Percentiles rank a stretch among this genome's conserved stretches.
Conservation (phyloP, 1,140 invertebrate genomes). For the Drosophila navojoa region DNA sequence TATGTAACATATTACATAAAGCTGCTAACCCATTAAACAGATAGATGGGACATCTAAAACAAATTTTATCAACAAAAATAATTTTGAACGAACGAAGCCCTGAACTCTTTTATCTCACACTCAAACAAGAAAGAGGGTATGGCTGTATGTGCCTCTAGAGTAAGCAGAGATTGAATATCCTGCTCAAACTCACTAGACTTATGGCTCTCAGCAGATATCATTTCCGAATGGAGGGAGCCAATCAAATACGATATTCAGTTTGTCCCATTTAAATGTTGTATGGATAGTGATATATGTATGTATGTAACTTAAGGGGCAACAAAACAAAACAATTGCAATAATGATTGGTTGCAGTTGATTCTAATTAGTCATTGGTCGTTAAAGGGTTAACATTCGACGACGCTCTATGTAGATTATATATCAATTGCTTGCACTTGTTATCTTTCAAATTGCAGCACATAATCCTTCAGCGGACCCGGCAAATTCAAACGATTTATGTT, state of each 20-base stretch:
- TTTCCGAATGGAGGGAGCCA: no score
- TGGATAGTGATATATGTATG: constrained; percentile 13
- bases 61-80: no score
- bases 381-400: constrained; percentile 45
- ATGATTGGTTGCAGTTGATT: constrained; percentile 60
- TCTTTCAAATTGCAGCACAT: constrained; percentile 88
- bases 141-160: no score
- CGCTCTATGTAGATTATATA: background rate
- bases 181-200: background rate
- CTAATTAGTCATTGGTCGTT: constrained; percentile 63
- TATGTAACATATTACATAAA: constrained; percentile 32
- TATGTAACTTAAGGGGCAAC: constrained; percentile 30
- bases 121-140: no score
- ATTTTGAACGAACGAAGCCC: no score
- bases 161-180: background rate
- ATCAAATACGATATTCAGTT: no score
- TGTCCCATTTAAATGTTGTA: background rate
- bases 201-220: background rate
- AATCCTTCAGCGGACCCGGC: constrained; percentile 88
- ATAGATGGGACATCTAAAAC: background rate
- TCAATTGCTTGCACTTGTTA: constrained; percentile 70
- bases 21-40: constrained; percentile 2
- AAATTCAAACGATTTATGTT: constrained; percentile 88
- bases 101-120: no score
- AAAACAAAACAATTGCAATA: constrained; percentile 46